phyloP scores from a whole-genome alignment of 2,113 vertebrate genomes.

The Scomber scombrus region DNA sequence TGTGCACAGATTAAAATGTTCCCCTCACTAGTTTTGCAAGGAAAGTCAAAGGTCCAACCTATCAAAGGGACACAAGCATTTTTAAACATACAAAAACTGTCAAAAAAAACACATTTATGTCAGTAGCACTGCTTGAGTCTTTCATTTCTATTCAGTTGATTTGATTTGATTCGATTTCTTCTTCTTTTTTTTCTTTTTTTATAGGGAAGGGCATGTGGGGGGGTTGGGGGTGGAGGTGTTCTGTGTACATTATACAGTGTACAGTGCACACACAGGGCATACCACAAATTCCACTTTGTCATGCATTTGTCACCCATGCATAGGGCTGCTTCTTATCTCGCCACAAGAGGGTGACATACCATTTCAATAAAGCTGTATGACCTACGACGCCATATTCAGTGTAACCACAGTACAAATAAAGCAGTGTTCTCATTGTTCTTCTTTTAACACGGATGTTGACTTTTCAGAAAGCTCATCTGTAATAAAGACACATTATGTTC shows the following conservation, averaged over 20 bases:
- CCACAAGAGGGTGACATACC: slow-evolving; percentile 80
- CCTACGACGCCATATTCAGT: not conserved
- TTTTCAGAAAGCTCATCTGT: not conserved
- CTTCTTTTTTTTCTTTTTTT: too few relatives aligned
- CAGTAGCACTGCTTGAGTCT: not conserved
- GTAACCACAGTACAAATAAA: not conserved
- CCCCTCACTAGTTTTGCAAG: not conserved
- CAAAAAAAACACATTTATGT: not conserved
- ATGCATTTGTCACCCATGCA: not conserved
- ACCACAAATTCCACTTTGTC: not conserved
- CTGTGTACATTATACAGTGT: too few relatives aligned
- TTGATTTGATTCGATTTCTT: too few relatives aligned
- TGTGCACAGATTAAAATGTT: not conserved
- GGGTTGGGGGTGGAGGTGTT: too few relatives aligned
- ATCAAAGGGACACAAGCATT: not conserved
- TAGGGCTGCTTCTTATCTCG: not conserved
- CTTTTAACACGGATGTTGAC: not conserved
- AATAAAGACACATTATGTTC: not conserved
- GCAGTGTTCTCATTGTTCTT: not conserved
- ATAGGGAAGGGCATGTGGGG: too few relatives aligned
- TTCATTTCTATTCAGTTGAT: too few relatives aligned
- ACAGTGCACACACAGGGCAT: not conserved
- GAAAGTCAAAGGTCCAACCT: not conserved
- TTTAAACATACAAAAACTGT: not conserved
- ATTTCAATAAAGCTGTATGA: not conserved